Evolutionary conservation across 2,888 invertebrate species (phyloP).

Genomic region (Microplitis deprimator): DNA sequence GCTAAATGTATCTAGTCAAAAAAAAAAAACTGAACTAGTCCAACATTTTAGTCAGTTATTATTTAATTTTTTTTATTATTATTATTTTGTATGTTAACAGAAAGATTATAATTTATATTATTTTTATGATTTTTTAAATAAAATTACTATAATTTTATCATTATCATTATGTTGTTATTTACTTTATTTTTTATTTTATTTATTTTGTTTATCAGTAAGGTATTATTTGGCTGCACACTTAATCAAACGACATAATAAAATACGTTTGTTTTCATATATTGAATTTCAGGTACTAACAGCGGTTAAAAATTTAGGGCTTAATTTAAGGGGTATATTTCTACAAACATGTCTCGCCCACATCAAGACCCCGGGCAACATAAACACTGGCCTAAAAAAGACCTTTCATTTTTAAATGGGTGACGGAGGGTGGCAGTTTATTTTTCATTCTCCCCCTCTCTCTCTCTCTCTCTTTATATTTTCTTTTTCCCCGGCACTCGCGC

Average conservation of each 20-base stretch:
- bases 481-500: neutral
- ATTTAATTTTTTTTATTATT: slow-evolving; percentile 43
- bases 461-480: neutral
- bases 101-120: slow-evolving; percentile 34
- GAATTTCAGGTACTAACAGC: slow-evolving; percentile 28
- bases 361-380: slow-evolving; percentile 24
- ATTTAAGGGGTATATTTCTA: slow-evolving; percentile 32
- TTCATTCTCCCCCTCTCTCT: slow-evolving; percentile 13
- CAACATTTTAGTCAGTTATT: slow-evolving; percentile 55
- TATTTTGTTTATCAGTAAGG: slow-evolving; percentile 15
- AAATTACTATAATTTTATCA: slow-evolving; percentile 43
- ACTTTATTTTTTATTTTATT: slow-evolving; percentile 32
- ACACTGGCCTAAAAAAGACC: slow-evolving; percentile 23
- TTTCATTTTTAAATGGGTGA: slow-evolving; percentile 55
- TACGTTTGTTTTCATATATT: slow-evolving; percentile 22
- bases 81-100: slow-evolving; percentile 40
- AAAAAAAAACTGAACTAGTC: slow-evolving; percentile 64
- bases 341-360: slow-evolving; percentile 35
- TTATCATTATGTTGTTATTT: slow-evolving; percentile 27
- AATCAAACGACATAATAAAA: slow-evolving; percentile 11
- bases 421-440: slow-evolving; percentile 45
- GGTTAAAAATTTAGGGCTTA: slow-evolving; percentile 29
- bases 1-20: slow-evolving; percentile 53
- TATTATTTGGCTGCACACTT: slow-evolving; percentile 9
- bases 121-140: slow-evolving; percentile 33